These are phyloP conservation scores for Halyomorpha halys DNA, from an alignment of 1,140 invertebrate species.

Conservation along the genomic window DNA sequence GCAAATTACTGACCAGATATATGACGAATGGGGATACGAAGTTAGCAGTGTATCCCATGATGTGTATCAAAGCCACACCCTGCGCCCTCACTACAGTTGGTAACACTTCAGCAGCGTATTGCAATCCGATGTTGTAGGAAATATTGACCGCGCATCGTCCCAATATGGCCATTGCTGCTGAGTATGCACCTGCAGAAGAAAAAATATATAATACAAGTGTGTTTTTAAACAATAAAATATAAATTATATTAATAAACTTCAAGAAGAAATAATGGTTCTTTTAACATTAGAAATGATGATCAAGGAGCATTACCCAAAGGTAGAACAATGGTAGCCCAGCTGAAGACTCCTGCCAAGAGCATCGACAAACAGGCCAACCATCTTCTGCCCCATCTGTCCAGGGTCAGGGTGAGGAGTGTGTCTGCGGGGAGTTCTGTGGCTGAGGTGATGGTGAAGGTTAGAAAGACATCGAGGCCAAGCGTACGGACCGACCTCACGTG, in stretches of 20 bases:
- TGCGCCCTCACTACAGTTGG: conserved; percentile 78
- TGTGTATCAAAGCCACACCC: conserved; percentile 71
- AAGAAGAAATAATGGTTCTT: too few species aligned
- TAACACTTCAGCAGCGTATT: conserved; percentile 75
- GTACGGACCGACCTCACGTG: conserved; percentile 75
- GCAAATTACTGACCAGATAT: conserved; percentile 50
- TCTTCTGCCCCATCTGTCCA: conserved; percentile 71
- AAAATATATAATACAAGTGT: too few species aligned
- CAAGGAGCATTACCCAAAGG: conserved; percentile 46
- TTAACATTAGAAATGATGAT: background rate
- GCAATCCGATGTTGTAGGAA: conserved; percentile 78
- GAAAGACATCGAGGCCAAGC: conserved; percentile 64
- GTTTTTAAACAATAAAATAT: too few species aligned
- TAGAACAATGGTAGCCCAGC: conserved; percentile 52
- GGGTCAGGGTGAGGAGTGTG: conserved; percentile 61
- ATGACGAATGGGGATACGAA: conserved; percentile 73
- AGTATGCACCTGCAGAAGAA: conserved; percentile 44
- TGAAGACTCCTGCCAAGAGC: conserved; percentile 67
- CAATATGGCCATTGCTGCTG: conserved; percentile 59
- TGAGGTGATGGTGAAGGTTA: conserved; percentile 72
- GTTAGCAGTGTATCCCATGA: conserved; percentile 73
- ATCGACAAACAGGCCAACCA: conserved; percentile 74
- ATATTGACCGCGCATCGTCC: conserved; percentile 76
- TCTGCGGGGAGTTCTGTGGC: conserved; percentile 75
- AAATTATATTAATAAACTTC: too few species aligned